phyloP scores from a whole-genome alignment of 2,797 vertebrate genomes.

The Myripristis murdjan region DNA sequence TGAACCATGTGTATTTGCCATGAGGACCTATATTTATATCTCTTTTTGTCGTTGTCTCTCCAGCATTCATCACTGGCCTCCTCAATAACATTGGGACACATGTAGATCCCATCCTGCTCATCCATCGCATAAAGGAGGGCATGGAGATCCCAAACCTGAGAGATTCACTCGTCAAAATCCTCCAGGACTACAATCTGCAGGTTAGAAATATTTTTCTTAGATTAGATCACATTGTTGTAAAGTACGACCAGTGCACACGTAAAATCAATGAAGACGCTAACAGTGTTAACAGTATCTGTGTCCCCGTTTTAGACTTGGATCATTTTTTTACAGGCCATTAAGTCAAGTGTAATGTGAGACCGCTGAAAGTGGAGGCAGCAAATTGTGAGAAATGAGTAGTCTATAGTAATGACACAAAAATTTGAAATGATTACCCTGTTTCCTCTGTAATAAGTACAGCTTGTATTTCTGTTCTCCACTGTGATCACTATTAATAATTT shows the following conservation, averaged over 20 bases:
- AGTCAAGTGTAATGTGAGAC: neutral
- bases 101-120: constrained; percentile 97
- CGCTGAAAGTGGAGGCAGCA: neutral
- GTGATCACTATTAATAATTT: neutral
- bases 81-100: constrained; percentile 99
- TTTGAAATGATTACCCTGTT: neutral
- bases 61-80: constrained; percentile 98
- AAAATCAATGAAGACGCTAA: neutral
- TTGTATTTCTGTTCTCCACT: neutral
- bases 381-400: neutral
- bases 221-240: neutral
- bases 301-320: neutral
- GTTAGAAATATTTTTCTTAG: constrained; percentile 71
- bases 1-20: too few species aligned
- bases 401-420: too few species aligned
- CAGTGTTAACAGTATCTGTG: neutral
- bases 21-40: too few species aligned
- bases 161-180: constrained; percentile 98
- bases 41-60: neutral
- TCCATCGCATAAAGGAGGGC: constrained; percentile 97
- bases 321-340: neutral
- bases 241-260: too few species aligned
- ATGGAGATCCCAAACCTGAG: constrained; percentile 99
- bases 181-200: constrained; percentile 99
- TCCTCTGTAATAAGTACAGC: neutral